Evolutionary conservation across 2,888 invertebrate genomes (phyloP).

Genomic region (Andrena minutula): DNA sequence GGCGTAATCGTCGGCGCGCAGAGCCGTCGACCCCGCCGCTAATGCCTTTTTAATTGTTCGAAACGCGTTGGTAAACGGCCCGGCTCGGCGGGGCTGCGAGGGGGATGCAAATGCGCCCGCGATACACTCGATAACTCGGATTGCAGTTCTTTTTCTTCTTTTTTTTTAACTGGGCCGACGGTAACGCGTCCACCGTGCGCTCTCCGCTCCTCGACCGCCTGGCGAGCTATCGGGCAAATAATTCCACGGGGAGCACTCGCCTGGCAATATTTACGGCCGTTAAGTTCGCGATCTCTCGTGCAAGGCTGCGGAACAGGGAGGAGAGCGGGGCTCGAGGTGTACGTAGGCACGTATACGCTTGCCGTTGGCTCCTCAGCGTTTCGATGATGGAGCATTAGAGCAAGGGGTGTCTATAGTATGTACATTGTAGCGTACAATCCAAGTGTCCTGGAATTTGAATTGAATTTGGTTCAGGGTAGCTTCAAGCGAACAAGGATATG

Average conservation of each 20-base stretch:
- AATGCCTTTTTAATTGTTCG: slow-evolving; percentile 72
- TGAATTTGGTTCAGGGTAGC: no score
- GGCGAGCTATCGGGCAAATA: slow-evolving; percentile 14
- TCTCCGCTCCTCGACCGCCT: slow-evolving; percentile 2
- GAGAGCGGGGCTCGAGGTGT: neutral
- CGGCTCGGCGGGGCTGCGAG: slow-evolving; percentile 5
- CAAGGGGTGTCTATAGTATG: no score
- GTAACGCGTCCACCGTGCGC: neutral
- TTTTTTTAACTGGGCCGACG: neutral
- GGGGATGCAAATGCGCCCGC: slow-evolving; percentile 53
- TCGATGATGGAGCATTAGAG: no score
- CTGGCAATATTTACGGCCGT: slow-evolving; percentile 11
- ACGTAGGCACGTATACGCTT: neutral
- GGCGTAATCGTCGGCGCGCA: slow-evolving; percentile 5
- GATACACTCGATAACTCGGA: slow-evolving; percentile 28
- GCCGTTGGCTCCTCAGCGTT: no score
- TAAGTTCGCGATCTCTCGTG: slow-evolving; percentile 14
- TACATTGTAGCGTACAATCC: no score
- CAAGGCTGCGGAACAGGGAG: neutral
- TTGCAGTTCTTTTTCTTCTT: neutral
- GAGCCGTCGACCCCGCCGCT: slow-evolving; percentile 50
- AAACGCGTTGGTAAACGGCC: slow-evolving; percentile 38
- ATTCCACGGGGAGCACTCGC: slow-evolving; percentile 13
- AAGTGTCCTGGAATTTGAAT: no score
- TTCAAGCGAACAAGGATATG: no score